Conservation (phyloP, 2,113 vertebrate species). For the Phainopepla nitens region DNA sequence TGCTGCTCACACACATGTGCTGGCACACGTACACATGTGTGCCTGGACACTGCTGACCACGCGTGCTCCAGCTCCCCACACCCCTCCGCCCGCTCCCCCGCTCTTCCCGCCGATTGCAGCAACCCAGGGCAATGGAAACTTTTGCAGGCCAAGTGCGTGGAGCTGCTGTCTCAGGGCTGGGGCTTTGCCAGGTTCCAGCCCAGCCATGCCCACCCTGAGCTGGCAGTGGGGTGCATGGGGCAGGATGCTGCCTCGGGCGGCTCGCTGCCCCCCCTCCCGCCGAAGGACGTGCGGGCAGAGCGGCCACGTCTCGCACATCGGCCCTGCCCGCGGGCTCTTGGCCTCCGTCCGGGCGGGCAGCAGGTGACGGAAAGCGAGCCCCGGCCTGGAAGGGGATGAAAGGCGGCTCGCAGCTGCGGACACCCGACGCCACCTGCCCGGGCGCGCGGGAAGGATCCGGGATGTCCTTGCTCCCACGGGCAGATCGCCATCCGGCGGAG, state of each 20-base stretch:
- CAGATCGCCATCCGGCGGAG: not conserved
- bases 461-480: constrained; percentile 7
- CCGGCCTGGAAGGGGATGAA: constrained; percentile 44
- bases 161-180: rapidly evolving
- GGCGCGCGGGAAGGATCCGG: not conserved
- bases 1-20: not conserved
- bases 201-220: not conserved
- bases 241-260: not conserved
- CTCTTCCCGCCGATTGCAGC: rapidly evolving
- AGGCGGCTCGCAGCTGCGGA: constrained; percentile 31
- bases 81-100: not conserved
- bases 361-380: constrained; percentile 50
- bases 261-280: not conserved
- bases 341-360: constrained; percentile 14
- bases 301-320: not conserved
- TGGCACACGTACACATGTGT: not conserved
- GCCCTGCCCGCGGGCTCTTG: not conserved
- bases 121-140: not conserved
- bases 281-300: not conserved
- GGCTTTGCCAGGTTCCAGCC: not conserved
- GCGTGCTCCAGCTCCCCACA: not conserved
- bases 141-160: not conserved
- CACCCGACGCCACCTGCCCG: constrained; percentile 38
- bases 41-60: not conserved
- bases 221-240: not conserved